These are phyloP conservation scores for Pterocles orientalis DNA, from an alignment of 2,113 vertebrate genomes.

Conservation along the genomic window DNA sequence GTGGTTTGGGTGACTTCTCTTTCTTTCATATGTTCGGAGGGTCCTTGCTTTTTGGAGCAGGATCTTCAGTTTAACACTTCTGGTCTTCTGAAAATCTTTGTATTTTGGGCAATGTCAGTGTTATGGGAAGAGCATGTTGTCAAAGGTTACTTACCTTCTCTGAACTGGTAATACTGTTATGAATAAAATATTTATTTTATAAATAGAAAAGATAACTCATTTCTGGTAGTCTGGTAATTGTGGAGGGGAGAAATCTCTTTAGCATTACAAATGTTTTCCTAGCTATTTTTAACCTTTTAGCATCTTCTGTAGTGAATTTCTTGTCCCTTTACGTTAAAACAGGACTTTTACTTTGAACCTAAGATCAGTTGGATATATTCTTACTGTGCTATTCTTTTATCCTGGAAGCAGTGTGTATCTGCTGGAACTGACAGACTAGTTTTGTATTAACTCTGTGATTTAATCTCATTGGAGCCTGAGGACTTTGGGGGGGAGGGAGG, in stretches of 20 bases:
- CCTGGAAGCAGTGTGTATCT: neutral
- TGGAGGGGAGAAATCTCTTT: neutral
- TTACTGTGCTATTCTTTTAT: neutral
- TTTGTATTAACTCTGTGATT: constrained; percentile 25
- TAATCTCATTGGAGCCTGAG: neutral
- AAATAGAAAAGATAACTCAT: neutral
- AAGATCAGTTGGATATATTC: neutral
- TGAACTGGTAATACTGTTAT: neutral
- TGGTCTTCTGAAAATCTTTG: neutral
- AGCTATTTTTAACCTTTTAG: neutral
- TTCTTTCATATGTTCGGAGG: neutral
- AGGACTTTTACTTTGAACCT: constrained; percentile 24
- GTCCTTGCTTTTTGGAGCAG: neutral
- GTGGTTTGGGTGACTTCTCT: neutral
- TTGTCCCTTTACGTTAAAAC: neutral
- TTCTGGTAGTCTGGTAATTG: neutral
- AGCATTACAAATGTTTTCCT: neutral
- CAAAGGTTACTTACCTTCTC: neutral
- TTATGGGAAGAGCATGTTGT: neutral
- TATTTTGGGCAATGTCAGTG: neutral
- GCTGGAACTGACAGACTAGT: neutral
- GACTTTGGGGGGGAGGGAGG: neutral
- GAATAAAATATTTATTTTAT: neutral
- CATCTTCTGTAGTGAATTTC: neutral
- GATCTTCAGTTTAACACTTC: neutral